Conservation (phyloP, 92 coral and sea anemone species). For the Blastomussa wellsi region DNA sequence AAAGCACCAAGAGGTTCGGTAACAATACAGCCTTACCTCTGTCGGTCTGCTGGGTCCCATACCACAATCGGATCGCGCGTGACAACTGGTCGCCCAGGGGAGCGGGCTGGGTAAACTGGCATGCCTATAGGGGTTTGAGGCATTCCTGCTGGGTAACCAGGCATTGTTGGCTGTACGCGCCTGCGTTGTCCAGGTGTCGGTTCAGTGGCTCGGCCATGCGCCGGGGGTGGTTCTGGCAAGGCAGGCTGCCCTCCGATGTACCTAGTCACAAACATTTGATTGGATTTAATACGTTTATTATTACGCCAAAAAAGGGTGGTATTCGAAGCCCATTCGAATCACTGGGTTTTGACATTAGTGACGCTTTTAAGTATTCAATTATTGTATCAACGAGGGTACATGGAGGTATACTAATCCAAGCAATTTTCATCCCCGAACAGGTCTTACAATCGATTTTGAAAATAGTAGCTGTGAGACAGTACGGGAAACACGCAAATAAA, state of each 20-base stretch:
- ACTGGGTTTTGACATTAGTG: neutral
- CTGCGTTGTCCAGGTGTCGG: conserved; percentile 95
- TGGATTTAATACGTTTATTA: neutral
- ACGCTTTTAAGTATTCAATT: neutral
- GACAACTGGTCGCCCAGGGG: conserved; percentile 84
- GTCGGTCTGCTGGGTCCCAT: conserved; percentile 98
- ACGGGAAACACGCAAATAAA: too few species aligned
- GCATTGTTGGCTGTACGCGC: conserved; percentile 72
- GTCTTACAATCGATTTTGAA: too few species aligned
- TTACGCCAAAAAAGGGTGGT: neutral
- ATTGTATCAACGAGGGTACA: too few species aligned
- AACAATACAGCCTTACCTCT: conserved; percentile 55
- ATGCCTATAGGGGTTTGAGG: conserved; percentile 70
- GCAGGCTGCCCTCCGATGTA: conserved; percentile 87
- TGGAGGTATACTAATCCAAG: too few species aligned
- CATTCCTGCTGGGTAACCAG: conserved; percentile 63
- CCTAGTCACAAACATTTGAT: conserved; percentile 11
- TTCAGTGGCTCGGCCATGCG: conserved; percentile 97
- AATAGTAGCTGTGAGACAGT: too few species aligned
- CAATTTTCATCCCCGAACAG: too few species aligned
- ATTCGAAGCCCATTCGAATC: neutral
- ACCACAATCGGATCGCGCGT: conserved; percentile 96
- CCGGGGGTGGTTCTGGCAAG: conserved; percentile 94
- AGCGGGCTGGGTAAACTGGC: conserved; percentile 79
- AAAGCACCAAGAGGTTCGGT: neutral